Conservation (phyloP, 2,113 vertebrate genomes). For the Nicator chloris region DNA sequence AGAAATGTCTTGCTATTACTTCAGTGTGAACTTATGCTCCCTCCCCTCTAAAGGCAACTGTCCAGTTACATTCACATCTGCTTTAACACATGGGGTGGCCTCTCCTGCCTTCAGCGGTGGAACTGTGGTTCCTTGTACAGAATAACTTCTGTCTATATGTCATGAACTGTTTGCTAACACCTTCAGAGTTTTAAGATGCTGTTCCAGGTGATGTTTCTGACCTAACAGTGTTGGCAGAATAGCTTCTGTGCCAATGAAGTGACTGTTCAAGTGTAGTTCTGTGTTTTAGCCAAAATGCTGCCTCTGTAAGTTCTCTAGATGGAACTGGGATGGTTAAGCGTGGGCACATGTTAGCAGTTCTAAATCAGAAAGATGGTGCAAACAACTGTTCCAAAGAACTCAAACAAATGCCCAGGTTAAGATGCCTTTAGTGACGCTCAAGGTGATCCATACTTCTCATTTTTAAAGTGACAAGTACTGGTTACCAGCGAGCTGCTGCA, state of each 20-base stretch:
- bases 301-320: neutral
- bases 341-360: neutral
- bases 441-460: neutral
- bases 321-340: neutral
- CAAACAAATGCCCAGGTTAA: neutral
- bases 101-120: neutral
- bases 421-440: neutral
- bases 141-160: neutral
- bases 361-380: neutral
- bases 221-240: neutral
- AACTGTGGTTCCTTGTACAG: neutral
- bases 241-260: neutral
- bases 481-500: neutral
- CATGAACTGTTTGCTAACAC: neutral
- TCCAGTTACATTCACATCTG: neutral
- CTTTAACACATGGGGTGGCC: fast-evolving
- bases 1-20: neutral
- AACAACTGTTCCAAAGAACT: neutral
- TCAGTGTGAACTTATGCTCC: neutral
- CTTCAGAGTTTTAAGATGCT: neutral
- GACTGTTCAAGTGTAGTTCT: neutral
- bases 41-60: neutral
- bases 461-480: neutral
- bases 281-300: neutral
- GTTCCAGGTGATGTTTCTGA: neutral